A percentile compares a stretch with the other conserved stretches of the same genome.
These are phyloP conservation scores for Drosophila quinaria DNA, from an alignment of 2,888 invertebrate genomes.

Conservation along the genomic window DNA sequence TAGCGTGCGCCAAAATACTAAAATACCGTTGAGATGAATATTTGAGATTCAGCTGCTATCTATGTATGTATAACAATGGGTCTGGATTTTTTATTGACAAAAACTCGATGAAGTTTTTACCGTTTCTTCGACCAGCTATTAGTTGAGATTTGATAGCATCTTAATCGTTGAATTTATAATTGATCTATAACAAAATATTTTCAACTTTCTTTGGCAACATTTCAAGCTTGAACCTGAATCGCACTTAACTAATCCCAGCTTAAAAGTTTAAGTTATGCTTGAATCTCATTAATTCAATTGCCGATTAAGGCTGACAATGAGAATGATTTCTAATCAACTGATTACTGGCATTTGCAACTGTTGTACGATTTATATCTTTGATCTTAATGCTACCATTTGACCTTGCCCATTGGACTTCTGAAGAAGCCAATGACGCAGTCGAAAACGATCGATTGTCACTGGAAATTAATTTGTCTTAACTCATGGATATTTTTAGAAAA, in stretches of 20 bases:
- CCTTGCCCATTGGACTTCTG: constrained; percentile 38
- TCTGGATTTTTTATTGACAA: constrained; percentile 57
- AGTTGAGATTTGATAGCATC: constrained; percentile 56
- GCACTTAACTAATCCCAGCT: constrained; percentile 22
- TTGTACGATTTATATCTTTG: constrained; percentile 39
- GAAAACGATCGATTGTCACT: constrained; percentile 12
- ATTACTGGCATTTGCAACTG: constrained; percentile 46
- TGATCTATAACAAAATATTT: constrained; percentile 39
- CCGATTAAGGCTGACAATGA: constrained; percentile 19
- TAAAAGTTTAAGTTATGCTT: constrained; percentile 26
- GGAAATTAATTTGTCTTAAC: constrained; percentile 12
- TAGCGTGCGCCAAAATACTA: constrained; percentile 81
- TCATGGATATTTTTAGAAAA: constrained; percentile 16
- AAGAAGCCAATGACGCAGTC: constrained; percentile 21
- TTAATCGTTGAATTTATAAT: constrained; percentile 68
- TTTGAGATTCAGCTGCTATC: constrained; percentile 23
- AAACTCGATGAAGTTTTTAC: constrained; percentile 17
- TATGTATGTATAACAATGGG: constrained; percentile 57
- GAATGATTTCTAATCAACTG: constrained; percentile 37
- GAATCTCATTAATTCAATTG: constrained; percentile 43
- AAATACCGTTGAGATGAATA: constrained; percentile 67
- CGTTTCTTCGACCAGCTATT: constrained; percentile 31
- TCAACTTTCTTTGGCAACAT: constrained; percentile 59
- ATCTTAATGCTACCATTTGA: constrained; percentile 37
- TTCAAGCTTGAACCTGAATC: constrained; percentile 22